Evolutionary conservation across 35 echinoderm and acorn worm species (phyloP).

Genomic region (Patiria miniata): DNA sequence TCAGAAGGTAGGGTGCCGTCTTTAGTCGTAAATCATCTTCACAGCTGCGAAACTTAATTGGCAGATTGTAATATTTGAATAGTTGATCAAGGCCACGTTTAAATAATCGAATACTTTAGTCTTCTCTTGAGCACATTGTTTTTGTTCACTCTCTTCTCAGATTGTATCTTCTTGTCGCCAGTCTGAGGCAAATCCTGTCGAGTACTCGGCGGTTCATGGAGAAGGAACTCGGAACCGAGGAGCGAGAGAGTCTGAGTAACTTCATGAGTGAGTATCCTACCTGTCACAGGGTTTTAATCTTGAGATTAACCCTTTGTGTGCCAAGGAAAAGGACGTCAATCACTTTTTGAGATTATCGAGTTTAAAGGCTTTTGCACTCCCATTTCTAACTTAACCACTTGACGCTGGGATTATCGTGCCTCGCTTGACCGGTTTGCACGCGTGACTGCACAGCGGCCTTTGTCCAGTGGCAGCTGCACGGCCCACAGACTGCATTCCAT

Average conservation of each 20-base stretch:
- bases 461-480: too few relatives aligned
- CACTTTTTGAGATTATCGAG: neutral
- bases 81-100: too few relatives aligned
- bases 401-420: too few relatives aligned
- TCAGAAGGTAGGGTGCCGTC: constrained; percentile 40
- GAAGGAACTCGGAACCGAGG: neutral
- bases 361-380: too few relatives aligned
- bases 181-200: constrained; percentile 38
- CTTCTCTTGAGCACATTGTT: neutral
- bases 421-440: too few relatives aligned
- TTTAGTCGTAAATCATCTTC: neutral
- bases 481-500: too few relatives aligned
- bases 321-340: too few relatives aligned
- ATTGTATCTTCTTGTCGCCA: constrained; percentile 51
- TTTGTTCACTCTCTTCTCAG: constrained; percentile 40
- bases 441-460: too few relatives aligned
- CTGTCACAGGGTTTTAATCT: neutral
- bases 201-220: constrained; percentile 28
- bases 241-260: constrained; percentile 16
- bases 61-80: constrained; percentile 40
- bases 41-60: neutral
- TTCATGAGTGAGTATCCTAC: constrained; percentile 41
- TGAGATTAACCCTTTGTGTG: neutral
- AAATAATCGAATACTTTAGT: too few relatives aligned
- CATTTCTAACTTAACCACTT: too few relatives aligned